phyloP scores from a whole-genome alignment of 1,140 invertebrate species.

The Euschistus heros region DNA sequence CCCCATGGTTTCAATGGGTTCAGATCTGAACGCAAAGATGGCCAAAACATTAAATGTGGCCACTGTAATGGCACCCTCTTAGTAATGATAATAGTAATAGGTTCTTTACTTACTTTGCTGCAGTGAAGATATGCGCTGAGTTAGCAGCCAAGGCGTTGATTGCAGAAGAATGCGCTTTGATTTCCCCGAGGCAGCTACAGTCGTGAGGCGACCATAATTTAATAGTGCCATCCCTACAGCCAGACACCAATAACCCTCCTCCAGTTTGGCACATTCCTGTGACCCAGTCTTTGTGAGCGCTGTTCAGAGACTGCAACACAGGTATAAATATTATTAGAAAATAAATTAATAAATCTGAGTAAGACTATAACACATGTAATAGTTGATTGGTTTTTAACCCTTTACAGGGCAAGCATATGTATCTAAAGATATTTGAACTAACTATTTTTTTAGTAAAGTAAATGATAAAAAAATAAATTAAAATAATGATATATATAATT shows the following conservation, averaged over 20 bases:
- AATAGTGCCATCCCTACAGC: slow-evolving; percentile 63
- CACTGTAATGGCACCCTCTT: too few relatives aligned
- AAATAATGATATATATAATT: not conserved
- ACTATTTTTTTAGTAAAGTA: not conserved
- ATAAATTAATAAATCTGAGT: too few relatives aligned
- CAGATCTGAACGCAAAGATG: too few relatives aligned
- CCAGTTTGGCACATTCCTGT: slow-evolving; percentile 61
- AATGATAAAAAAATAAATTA: not conserved
- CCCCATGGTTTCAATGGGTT: too few relatives aligned
- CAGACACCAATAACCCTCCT: slow-evolving; percentile 51
- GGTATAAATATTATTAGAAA: too few relatives aligned
- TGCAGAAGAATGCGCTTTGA: slow-evolving; percentile 59
- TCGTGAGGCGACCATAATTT: slow-evolving; percentile 58
- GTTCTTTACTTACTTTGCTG: slow-evolving; percentile 50
- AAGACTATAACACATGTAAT: too few relatives aligned
- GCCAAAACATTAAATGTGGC: too few relatives aligned
- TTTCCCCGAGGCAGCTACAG: slow-evolving; percentile 53
- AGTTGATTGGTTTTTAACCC: too few relatives aligned
- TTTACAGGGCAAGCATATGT: too few relatives aligned
- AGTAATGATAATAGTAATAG: not conserved
- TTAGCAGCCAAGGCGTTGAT: slow-evolving; percentile 68
- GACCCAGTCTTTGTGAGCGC: slow-evolving; percentile 85
- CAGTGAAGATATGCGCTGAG: slow-evolving; percentile 62
- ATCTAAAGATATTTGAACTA: too few relatives aligned
- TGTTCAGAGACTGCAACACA: slow-evolving; percentile 58